A percentile compares a stretch with the other conserved stretches of the same genome.
Evolutionary conservation across 1,140 invertebrate genomes (phyloP).

Genomic region (Phocides pigmalion): DNA sequence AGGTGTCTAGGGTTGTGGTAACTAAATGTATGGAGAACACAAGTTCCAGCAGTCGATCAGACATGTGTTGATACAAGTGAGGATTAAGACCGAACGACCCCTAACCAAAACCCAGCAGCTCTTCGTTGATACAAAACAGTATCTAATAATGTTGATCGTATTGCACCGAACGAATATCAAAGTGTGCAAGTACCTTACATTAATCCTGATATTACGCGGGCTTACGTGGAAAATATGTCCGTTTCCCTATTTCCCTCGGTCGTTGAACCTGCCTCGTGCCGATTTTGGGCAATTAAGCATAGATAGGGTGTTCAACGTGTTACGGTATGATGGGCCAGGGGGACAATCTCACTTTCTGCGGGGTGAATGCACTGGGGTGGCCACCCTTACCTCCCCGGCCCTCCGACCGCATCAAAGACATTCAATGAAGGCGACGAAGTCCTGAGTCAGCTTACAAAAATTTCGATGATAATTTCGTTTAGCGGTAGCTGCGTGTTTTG

Average conservation of each 20-base stretch:
- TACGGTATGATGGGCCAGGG: slow-evolving; percentile 69
- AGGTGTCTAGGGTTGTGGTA: no score
- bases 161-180: no score
- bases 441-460: slow-evolving; percentile 13
- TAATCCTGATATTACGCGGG: slow-evolving; percentile 25
- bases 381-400: slow-evolving; percentile 58
- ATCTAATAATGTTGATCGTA: no score
- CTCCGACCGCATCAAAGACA: slow-evolving; percentile 72
- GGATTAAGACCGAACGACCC: no score
- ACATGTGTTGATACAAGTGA: no score
- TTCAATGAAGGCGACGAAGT: slow-evolving; percentile 61
- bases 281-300: slow-evolving; percentile 77
- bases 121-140: no score
- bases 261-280: slow-evolving; percentile 66
- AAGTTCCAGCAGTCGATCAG: no score
- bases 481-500: not conserved
- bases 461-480: slow-evolving; percentile 6
- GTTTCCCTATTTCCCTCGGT: slow-evolving; percentile 56
- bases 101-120: no score
- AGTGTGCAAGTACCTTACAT: not conserved
- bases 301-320: slow-evolving; percentile 74
- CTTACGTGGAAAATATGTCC: slow-evolving; percentile 39
- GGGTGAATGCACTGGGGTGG: slow-evolving; percentile 77
- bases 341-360: slow-evolving; percentile 71
- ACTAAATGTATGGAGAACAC: no score